A percentile compares a stretch with the other conserved stretches of the same genome.
These are phyloP conservation scores for Drosophila lacicola DNA, from an alignment of 2,888 invertebrate species.

Conservation along the genomic window DNA sequence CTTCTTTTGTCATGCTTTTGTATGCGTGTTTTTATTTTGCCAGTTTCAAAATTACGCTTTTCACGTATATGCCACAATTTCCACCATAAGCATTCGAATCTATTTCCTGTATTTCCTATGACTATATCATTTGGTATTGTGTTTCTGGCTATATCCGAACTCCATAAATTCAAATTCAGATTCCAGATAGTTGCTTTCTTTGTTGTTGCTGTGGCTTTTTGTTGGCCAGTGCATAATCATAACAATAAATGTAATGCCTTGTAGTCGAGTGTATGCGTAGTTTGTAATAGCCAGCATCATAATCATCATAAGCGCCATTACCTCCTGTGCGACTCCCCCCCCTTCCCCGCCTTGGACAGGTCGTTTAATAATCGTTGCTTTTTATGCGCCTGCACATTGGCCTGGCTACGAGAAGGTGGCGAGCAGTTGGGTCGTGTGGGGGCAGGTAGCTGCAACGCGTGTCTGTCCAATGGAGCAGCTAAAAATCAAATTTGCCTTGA, in stretches of 20 bases:
- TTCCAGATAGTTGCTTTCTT: slow-evolving; percentile 17
- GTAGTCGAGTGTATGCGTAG: slow-evolving; percentile 43
- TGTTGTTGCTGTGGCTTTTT: slow-evolving; percentile 9
- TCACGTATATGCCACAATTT: neutral
- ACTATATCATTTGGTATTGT: neutral
- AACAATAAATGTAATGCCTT: slow-evolving; percentile 70
- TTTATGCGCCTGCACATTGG: slow-evolving; percentile 58
- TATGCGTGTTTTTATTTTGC: neutral
- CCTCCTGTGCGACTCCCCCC: too few relatives aligned
- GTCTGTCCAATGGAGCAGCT: slow-evolving; percentile 37
- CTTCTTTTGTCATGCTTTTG: neutral
- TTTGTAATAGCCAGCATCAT: slow-evolving; percentile 52
- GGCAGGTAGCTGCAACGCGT: neutral
- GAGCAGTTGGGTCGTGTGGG: too few relatives aligned
- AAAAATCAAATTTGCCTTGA: slow-evolving; percentile 49
- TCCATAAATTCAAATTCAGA: slow-evolving; percentile 46
- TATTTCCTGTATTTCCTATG: slow-evolving; percentile 13
- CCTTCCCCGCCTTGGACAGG: slow-evolving; percentile 27
- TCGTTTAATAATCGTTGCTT: slow-evolving; percentile 71
- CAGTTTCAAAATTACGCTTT: too few relatives aligned
- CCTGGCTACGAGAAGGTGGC: neutral
- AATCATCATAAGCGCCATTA: slow-evolving; percentile 44
- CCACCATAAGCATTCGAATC: slow-evolving; percentile 13
- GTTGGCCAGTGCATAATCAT: slow-evolving; percentile 60
- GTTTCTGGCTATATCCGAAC: slow-evolving; percentile 12